These are phyloP conservation scores for Amblyopsis rosae DNA, from an alignment of 2,113 vertebrate species.

Conservation along the genomic window DNA sequence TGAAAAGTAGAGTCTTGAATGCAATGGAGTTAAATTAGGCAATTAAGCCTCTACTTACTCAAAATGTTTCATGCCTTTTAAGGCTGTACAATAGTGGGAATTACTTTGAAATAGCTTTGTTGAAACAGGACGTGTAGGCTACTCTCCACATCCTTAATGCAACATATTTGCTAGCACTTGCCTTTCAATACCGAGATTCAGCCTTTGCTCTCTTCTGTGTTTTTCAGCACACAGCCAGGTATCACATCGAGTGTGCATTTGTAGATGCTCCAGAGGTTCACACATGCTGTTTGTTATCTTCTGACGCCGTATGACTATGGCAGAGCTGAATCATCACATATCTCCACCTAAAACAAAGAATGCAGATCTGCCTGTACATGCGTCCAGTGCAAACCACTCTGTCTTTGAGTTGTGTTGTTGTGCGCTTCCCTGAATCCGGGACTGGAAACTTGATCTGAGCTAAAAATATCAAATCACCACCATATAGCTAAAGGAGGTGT, in stretches of 20 bases:
- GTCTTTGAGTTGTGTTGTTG: conserved; percentile 38
- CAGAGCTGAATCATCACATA: not conserved
- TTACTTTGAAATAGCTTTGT: not conserved
- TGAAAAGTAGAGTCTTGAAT: too few relatives aligned
- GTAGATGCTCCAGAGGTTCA: conserved; percentile 20
- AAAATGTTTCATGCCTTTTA: not conserved
- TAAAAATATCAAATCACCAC: conserved; percentile 75
- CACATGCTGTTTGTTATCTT: conserved; percentile 18
- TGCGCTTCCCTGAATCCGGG: conserved; percentile 35
- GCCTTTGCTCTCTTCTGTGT: conserved; percentile 20
- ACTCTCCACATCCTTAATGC: not conserved
- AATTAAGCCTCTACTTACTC: too few relatives aligned
- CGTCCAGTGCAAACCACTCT: conserved; percentile 7
- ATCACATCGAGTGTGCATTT: conserved; percentile 65
- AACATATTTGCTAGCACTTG: conserved; percentile 32
- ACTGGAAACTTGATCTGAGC: conserved; percentile 72
- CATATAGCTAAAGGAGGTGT: conserved; percentile 54
- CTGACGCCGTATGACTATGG: conserved; percentile 1
- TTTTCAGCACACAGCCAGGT: conserved; percentile 35
- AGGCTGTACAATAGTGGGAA: not conserved
- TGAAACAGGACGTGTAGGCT: not conserved
- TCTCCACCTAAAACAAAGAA: conserved; percentile 18
- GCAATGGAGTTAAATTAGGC: too few relatives aligned
- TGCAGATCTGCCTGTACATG: not conserved
- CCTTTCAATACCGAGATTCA: not conserved